Conservation (phyloP, 2,797 vertebrate genomes). For the Muraenolepis orangiensis region DNA sequence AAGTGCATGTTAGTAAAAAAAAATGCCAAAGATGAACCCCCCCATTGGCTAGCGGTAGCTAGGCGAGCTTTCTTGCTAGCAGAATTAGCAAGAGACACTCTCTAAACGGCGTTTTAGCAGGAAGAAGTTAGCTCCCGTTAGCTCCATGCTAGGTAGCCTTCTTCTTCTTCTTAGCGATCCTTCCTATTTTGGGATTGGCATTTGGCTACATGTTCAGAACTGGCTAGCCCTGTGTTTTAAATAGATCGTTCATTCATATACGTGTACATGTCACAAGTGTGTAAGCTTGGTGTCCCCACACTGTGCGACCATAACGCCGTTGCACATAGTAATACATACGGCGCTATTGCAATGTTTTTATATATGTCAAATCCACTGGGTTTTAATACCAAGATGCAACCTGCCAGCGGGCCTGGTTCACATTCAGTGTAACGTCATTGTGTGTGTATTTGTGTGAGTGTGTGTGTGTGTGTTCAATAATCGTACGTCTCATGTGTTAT, state of each 20-base stretch:
- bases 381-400: conserved; percentile 55
- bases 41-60: conserved; percentile 60
- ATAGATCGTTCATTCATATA: conserved; percentile 1
- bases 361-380: conserved; percentile 52
- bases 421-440: not conserved
- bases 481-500: not conserved
- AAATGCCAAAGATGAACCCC: conserved; percentile 44
- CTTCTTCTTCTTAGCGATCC: conserved; percentile 56
- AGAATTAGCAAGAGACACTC: conserved; percentile 27
- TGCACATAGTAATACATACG: conserved; percentile 43
- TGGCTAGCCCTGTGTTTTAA: not conserved
- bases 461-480: not conserved
- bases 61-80: conserved; percentile 52
- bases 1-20: conserved; percentile 41
- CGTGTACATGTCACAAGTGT: not conserved
- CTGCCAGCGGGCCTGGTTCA: conserved; percentile 46
- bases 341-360: conserved; percentile 28
- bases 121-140: conserved; percentile 63
- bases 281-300: not conserved
- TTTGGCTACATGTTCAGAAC: conserved; percentile 42
- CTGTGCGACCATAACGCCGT: conserved; percentile 2
- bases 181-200: conserved; percentile 68
- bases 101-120: conserved; percentile 41
- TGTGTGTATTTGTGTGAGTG: not conserved
- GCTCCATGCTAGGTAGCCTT: conserved; percentile 50